Percentiles rank a stretch among this genome's conserved stretches.
These are phyloP conservation scores for Diadophis punctatus DNA, from an alignment of 2,113 vertebrate genomes.

Conservation along the genomic window DNA sequence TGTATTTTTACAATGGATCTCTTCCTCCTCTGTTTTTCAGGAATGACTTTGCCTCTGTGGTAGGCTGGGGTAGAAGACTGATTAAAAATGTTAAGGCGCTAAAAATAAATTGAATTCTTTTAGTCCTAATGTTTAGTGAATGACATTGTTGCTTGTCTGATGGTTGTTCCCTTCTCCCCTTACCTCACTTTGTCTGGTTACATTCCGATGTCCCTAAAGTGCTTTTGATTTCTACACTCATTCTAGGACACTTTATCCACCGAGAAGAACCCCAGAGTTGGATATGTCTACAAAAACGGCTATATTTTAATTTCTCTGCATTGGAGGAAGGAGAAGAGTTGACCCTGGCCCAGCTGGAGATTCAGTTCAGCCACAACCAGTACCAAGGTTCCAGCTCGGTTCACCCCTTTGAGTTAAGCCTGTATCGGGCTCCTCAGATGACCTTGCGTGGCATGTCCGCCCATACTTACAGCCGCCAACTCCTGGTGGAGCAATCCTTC, in stretches of 20 bases:
- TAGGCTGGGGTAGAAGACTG: background rate
- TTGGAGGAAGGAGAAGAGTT: slow-evolving; percentile 78
- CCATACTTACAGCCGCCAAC: slow-evolving; percentile 40
- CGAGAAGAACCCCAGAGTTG: slow-evolving; percentile 42
- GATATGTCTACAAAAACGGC: slow-evolving; percentile 74
- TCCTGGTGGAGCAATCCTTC: slow-evolving; percentile 73
- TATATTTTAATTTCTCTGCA: slow-evolving; percentile 84
- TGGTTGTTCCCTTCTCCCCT: background rate
- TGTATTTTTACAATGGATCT: background rate
- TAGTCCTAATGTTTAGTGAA: background rate
- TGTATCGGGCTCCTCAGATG: slow-evolving; percentile 60
- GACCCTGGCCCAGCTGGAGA: slow-evolving; percentile 81
- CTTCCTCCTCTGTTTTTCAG: background rate
- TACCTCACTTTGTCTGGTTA: background rate
- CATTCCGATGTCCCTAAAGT: background rate
- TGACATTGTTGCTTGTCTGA: background rate
- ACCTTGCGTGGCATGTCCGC: slow-evolving; percentile 51
- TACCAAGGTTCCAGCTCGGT: slow-evolving; percentile 21
- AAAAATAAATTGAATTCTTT: background rate
- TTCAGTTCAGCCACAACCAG: slow-evolving; percentile 70
- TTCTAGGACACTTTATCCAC: slow-evolving; percentile 52
- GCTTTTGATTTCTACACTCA: background rate
- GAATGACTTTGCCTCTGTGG: background rate
- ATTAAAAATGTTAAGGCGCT: background rate
- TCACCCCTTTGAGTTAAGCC: slow-evolving; percentile 66